Evolutionary conservation across 2,113 vertebrate species (phyloP).

Genomic region (Lepus timidus): DNA sequence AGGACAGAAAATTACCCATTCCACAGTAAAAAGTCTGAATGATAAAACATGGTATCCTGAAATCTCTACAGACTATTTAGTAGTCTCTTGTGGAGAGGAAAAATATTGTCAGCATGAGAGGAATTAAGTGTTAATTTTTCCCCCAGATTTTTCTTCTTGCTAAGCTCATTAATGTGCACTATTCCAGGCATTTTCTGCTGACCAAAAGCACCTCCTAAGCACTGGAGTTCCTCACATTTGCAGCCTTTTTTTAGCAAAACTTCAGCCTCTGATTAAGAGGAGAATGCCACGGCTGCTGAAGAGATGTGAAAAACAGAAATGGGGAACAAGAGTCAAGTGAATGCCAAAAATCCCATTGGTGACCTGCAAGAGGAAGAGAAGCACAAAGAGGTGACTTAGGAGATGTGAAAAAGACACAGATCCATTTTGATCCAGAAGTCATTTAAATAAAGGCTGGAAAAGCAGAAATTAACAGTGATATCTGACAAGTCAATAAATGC

Average conservation of each 20-base stretch:
- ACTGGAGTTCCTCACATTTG: neutral
- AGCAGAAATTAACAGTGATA: conserved; percentile 91
- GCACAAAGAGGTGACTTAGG: conserved; percentile 82
- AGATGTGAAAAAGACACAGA: conserved; percentile 85
- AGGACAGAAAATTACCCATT: neutral
- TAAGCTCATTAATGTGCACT: neutral
- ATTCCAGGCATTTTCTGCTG: neutral
- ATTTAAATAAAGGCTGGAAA: conserved; percentile 98
- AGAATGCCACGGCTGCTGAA: conserved; percentile 78
- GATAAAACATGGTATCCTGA: neutral
- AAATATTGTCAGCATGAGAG: neutral
- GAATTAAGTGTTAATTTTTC: neutral
- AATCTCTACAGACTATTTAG: neutral
- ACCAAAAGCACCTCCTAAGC: neutral
- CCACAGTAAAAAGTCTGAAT: neutral
- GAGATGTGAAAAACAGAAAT: conserved; percentile 85
- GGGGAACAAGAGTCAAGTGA: conserved; percentile 73
- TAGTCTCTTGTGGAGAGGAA: neutral
- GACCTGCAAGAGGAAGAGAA: conserved; percentile 86
- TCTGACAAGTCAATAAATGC: too few relatives aligned
- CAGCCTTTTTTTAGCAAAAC: conserved; percentile 94
- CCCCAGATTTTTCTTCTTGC: neutral
- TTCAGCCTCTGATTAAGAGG: conserved; percentile 89
- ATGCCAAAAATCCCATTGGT: conserved; percentile 74
- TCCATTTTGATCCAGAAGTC: conserved; percentile 91